Percentiles rank a stretch among this genome's conserved stretches.
Evolutionary conservation across 53 echinoderm and acorn worm species (phyloP).

Genomic region (Holothuria leucospilota): DNA sequence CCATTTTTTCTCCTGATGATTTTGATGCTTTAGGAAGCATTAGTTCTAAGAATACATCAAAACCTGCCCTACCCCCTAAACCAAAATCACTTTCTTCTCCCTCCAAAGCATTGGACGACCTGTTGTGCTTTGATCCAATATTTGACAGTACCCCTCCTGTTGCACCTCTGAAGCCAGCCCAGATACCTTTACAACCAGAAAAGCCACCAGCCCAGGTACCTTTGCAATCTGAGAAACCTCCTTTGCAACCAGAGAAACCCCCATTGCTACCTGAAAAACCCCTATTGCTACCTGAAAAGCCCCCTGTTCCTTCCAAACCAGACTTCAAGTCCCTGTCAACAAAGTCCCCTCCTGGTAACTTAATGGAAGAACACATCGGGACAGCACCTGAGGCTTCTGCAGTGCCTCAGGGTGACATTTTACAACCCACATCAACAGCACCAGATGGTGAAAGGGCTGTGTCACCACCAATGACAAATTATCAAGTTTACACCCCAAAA

Average conservation of each 20-base stretch:
- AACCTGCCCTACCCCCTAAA: constrained; percentile 71
- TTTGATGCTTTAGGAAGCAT: constrained; percentile 16
- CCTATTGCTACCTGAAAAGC: constrained; percentile 15
- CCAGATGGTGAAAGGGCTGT: no score
- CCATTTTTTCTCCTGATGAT: constrained; percentile 1
- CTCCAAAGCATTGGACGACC: constrained; percentile 73
- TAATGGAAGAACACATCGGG: not conserved
- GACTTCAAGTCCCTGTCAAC: not conserved
- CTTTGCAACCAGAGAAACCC: not conserved
- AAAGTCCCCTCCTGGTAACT: not conserved
- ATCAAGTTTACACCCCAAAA: constrained; percentile 57
- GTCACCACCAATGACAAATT: no score
- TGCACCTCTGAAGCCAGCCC: constrained; percentile 44
- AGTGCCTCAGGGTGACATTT: constrained; percentile 52
- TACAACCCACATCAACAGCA: constrained; percentile 18
- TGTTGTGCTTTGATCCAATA: constrained; percentile 88
- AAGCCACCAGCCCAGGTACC: not conserved
- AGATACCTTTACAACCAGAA: constrained; percentile 1
- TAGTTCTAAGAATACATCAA: constrained; percentile 33
- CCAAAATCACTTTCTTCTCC: constrained; percentile 50
- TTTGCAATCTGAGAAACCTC: not conserved
- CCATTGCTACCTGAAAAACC: not conserved
- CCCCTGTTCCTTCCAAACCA: constrained; percentile 49
- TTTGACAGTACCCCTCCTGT: constrained; percentile 58
- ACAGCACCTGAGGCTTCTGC: not conserved